phyloP scores from a whole-genome alignment of 2,888 invertebrate genomes.

The Amiota minor region DNA sequence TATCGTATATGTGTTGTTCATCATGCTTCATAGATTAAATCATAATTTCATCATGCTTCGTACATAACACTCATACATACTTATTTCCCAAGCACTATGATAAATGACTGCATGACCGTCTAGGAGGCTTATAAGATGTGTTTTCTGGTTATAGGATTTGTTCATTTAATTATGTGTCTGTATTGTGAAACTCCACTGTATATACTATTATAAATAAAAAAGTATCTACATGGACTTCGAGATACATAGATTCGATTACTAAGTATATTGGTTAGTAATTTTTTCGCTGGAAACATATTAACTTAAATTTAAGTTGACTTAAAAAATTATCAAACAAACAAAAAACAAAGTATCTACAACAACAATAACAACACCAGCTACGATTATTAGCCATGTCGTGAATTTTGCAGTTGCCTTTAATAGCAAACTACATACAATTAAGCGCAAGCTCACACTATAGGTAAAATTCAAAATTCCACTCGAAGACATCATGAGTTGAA shows the following conservation, averaged over 20 bases:
- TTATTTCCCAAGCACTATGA: no score
- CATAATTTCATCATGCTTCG: no score
- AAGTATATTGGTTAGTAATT: background rate
- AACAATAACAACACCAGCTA: slow-evolving; percentile 9
- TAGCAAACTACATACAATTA: slow-evolving; percentile 20
- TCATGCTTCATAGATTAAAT: no score
- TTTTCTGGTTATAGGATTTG: no score
- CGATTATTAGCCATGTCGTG: background rate
- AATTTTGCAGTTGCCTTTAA: slow-evolving; percentile 16
- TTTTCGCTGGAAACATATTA: background rate
- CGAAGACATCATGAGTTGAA: slow-evolving; percentile 38
- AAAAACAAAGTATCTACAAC: slow-evolving; percentile 16
- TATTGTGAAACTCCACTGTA: no score
- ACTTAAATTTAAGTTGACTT: slow-evolving; percentile 3
- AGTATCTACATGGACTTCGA: background rate
- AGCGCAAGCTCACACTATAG: slow-evolving; percentile 20
- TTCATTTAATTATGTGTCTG: no score
- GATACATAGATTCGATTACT: slow-evolving; percentile 8
- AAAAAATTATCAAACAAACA: slow-evolving; percentile 44
- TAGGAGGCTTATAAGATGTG: no score
- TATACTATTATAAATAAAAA: background rate
- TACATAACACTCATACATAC: no score
- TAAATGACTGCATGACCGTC: no score
- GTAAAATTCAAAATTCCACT: slow-evolving; percentile 49
- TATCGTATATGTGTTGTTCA: no score